Evolutionary conservation across 2,113 vertebrate genomes (phyloP).

Genomic region (Cyprinodon brontotheroides): DNA sequence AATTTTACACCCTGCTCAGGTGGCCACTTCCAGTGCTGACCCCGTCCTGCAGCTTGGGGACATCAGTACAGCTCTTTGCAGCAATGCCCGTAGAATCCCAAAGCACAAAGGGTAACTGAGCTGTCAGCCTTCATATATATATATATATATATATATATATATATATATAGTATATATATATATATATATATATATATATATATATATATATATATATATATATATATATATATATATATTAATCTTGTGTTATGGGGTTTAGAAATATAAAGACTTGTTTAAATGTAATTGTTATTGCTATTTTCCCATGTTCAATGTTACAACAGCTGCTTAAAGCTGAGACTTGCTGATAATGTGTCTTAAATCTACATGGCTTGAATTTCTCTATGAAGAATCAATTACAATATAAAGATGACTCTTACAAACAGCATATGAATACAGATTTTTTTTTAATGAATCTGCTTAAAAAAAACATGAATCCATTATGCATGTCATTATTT

Average conservation of each 20-base stretch:
- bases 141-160: no score
- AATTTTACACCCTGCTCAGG: conserved; percentile 66
- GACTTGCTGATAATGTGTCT: background rate
- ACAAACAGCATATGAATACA: conserved; percentile 35
- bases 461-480: conserved; percentile 30
- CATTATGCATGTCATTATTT: background rate
- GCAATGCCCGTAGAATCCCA: conserved; percentile 46
- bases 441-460: conserved; percentile 36
- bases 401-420: conserved; percentile 41
- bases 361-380: no score
- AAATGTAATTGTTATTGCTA: conserved; percentile 30
- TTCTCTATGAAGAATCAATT: conserved; percentile 2
- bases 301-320: conserved; percentile 27
- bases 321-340: conserved; percentile 13
- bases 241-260: conserved; percentile 44
- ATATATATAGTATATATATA: background rate
- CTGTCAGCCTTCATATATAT: conserved; percentile 63
- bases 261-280: conserved; percentile 45
- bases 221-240: conserved; percentile 37
- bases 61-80: conserved; percentile 54
- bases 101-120: conserved; percentile 41
- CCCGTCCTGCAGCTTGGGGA: conserved; percentile 63
- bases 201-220: no score
- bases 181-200: no score
- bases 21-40: conserved; percentile 60